Evolutionary conservation across 1,140 invertebrate genomes (phyloP), one percentile per base, ranked within the genome.

Genomic region (Solen grandis): DNA sequence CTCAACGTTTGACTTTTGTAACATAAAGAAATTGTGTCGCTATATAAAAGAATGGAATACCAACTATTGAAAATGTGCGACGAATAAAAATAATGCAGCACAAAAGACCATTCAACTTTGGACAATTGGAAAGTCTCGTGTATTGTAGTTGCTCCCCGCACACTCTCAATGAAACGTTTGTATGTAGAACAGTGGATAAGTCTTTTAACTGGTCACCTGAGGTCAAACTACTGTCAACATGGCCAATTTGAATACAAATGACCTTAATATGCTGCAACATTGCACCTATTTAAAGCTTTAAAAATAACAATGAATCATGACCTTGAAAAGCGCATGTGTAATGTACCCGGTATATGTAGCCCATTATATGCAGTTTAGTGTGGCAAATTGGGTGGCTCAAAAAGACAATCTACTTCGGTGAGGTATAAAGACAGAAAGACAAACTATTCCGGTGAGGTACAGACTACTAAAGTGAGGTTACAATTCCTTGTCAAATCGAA

Each of bases 21-120:
- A 57, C 63, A 46, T 69, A 60, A 35, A 52, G 19, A 78, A 76
- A 76, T 31, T 25, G 14, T 65, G 52, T 57, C 63, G 63, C 3
- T 55, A 13, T 52, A 66, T 78, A 69, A 73, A 59, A 78, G 75
- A 78, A 68, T 69, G 75, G 33, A 68, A 78, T 57, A 66, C 75
- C 50, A 69, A 31, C 75, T 36, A 68, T 78, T 57, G 54, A 68
- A 65, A 57, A 19, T 54, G 75, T 38, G 41, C 63, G 63, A 33
- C 31, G 55, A 57, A 69, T 78, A 78, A 78, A 46, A 78, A 55
- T 66, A 78, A 69, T 78, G 65, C 35, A 27, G 50, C 33, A 78
- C 69, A 78, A 78, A 66, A 69, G 63, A 38, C 75, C 54, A 78
- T 78, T 78, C 62, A 78, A 25, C 31, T 60, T 16, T 29, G 62